Evolutionary conservation across 2,888 invertebrate species (phyloP).

Genomic region (Autographa pulchrina): DNA sequence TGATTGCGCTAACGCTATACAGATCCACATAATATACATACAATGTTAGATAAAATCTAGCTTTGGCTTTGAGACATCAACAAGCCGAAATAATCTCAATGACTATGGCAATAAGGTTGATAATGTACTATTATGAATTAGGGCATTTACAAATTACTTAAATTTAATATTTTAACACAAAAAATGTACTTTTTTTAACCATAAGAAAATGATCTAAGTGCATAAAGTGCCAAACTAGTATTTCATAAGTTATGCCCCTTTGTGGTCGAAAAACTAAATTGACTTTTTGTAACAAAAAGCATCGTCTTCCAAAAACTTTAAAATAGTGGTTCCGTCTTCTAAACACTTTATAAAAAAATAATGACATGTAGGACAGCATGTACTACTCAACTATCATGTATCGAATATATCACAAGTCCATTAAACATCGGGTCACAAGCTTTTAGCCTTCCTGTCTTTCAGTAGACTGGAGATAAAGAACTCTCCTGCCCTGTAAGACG

Average conservation of each 20-base stretch:
- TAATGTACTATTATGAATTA: neutral
- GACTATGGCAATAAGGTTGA: neutral
- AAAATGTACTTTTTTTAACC: neutral
- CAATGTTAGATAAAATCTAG: slow-evolving; percentile 10
- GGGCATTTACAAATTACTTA: neutral
- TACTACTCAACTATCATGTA: neutral
- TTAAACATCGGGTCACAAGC: slow-evolving; percentile 67
- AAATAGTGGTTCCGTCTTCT: no score
- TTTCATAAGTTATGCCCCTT: neutral
- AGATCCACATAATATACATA: slow-evolving; percentile 35
- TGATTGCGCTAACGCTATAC: slow-evolving; percentile 26
- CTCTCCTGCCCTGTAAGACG: slow-evolving; percentile 99
- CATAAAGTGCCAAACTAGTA: neutral
- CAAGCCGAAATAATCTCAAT: neutral
- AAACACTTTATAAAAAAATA: neutral
- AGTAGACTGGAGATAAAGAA: slow-evolving; percentile 96
- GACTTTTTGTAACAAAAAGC: slow-evolving; percentile 1
- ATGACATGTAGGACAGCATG: neutral
- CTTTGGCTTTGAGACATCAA: slow-evolving; percentile 1
- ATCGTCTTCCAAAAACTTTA: no score
- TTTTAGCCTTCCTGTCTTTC: slow-evolving; percentile 88
- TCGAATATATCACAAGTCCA: slow-evolving; percentile 2
- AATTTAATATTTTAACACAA: neutral
- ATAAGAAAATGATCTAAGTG: neutral
- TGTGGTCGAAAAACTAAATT: neutral